A percentile compares a stretch with the other conserved stretches of the same genome.
These are phyloP conservation scores for Plagiodera versicolora DNA, from an alignment of 2,888 invertebrate genomes.

Conservation along the genomic window DNA sequence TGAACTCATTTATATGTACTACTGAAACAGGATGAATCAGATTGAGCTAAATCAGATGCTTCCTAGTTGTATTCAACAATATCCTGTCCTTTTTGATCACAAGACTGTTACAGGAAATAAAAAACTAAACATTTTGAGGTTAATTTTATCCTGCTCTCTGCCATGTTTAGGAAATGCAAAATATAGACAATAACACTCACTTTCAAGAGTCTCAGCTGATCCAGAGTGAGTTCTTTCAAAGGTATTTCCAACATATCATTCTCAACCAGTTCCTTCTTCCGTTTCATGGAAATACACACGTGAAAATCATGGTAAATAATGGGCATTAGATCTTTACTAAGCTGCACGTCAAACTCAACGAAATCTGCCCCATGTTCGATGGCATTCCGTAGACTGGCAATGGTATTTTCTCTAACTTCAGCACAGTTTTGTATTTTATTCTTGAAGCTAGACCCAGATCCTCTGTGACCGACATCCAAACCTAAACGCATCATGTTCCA, in stretches of 20 bases:
- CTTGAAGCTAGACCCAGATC: conserved; percentile 91
- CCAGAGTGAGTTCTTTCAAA: conserved; percentile 88
- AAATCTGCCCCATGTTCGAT: conserved; percentile 94
- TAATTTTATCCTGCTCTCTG: too few relatives aligned
- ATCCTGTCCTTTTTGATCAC: background rate
- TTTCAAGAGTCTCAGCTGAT: conserved; percentile 89
- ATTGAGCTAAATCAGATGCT: background rate
- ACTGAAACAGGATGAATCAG: too few relatives aligned
- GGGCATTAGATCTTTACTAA: conserved; percentile 92
- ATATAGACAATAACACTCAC: conserved; percentile 54
- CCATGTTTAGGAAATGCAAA: too few relatives aligned
- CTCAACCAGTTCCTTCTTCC: conserved; percentile 73
- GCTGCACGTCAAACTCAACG: conserved; percentile 98
- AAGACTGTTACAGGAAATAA: background rate
- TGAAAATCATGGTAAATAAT: conserved; percentile 97
- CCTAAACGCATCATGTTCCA: conserved; percentile 88
- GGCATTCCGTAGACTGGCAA: conserved; percentile 91
- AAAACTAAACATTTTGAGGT: background rate
- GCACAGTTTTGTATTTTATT: conserved; percentile 65
- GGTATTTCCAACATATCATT: conserved; percentile 89
- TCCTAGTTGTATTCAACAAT: background rate
- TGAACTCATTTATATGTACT: too few relatives aligned
- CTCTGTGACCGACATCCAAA: conserved; percentile 93
- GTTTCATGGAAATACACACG: conserved; percentile 88
- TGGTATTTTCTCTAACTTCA: conserved; percentile 93